These are phyloP conservation scores for Hyaena hyaena DNA, from an alignment of 2,113 vertebrate species.

Conservation along the genomic window DNA sequence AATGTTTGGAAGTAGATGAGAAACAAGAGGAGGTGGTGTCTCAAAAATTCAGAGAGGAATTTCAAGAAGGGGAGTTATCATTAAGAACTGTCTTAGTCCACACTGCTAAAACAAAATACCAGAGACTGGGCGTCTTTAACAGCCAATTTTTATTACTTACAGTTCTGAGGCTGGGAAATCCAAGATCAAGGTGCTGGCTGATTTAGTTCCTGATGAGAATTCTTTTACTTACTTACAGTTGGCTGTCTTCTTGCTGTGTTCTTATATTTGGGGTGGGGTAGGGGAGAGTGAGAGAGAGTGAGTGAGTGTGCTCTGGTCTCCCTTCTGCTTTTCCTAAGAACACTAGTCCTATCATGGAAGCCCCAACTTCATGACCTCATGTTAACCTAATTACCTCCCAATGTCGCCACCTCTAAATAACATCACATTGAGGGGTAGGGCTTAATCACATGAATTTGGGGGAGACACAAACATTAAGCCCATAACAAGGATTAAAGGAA, in stretches of 20 bases:
- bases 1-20: not conserved
- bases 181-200: not conserved
- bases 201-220: not conserved
- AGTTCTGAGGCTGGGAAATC: not conserved
- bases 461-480: not conserved
- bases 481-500: not conserved
- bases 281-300: not conserved
- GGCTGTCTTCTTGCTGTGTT: not conserved
- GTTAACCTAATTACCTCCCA: not conserved
- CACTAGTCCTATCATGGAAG: not conserved
- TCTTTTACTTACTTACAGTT: not conserved
- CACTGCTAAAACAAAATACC: not conserved
- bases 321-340: not conserved
- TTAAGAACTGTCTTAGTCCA: not conserved
- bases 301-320: not conserved
- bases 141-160: not conserved
- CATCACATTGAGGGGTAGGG: not conserved
- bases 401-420: not conserved
- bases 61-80: not conserved
- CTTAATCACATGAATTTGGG: not conserved
- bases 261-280: not conserved
- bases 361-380: not conserved
- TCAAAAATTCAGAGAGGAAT: not conserved
- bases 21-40: not conserved
- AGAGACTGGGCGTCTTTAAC: not conserved